Base-by-base conservation (phyloP, 1,140 invertebrate species). In the Dendroctonus valens region DNA sequence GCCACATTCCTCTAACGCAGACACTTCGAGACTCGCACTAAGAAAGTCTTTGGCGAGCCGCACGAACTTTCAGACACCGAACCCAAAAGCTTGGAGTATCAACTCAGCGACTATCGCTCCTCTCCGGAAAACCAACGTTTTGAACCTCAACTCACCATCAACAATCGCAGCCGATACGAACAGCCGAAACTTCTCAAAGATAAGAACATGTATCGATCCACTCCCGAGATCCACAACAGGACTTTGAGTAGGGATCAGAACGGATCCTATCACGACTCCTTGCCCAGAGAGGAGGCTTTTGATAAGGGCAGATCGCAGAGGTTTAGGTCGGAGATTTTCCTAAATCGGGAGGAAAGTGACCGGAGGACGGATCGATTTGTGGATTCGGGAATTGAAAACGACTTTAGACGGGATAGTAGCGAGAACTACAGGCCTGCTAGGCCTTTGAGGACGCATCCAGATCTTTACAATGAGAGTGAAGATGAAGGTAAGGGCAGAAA, bases 371-470 rank as follows among this genome's bases (percentile, higher is more conserved):
- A 86, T 69, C 81, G 85, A 40, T 79, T 88, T 15, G 88, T 87
- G 4, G 89, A 91, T 78, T 91, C 89, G 1, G 89, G 89, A 0
- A 91, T 90, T 59, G 89, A 90, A 75, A 90, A 90, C 69, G 89
- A 91, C 71, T 89, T 89, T 69, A 82, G 87, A 46, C 82, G 88
- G 26, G 87, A 90, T 69, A 88, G 87, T 5, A 87, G 84, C 67
- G 87, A 77, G 11, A 71, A 74, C 50, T 72, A 63, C 41, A 52
- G 65, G 3, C 39, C 59, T n/a, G 9, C 65, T 4, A 57, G 59
- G 11, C 53, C 67, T 1, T 50, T 61, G 15, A 67, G 62, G n/a
- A 57, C 50, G 14, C 52, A 59, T 7, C 74, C 6, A 74, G 81
- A 66, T 60, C 77, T 63, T 11, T 74, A 69, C 54, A 79, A 78